Conservation (phyloP, 2,888 invertebrate species). For the Machimus rusticus region DNA sequence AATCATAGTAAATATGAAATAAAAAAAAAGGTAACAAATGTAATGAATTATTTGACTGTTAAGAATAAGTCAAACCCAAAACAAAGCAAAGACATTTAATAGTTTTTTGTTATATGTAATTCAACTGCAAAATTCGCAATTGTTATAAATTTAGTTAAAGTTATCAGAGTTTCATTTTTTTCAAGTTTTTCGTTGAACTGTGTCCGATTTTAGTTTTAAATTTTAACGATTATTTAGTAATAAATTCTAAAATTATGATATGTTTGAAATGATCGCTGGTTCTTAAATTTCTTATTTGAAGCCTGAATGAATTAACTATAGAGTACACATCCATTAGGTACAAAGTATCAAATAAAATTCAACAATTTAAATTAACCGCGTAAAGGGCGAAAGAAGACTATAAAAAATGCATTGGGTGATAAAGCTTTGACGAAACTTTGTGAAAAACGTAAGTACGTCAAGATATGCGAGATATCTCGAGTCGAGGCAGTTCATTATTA, state of each 20-base stretch:
- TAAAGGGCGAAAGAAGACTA: background rate
- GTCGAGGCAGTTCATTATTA: slow-evolving; percentile 47
- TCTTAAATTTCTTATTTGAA: background rate
- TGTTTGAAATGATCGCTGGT: background rate
- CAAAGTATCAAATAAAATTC: background rate
- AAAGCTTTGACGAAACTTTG: background rate
- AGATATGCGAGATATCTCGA: background rate
- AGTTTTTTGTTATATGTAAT: no score
- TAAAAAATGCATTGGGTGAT: slow-evolving; percentile 25
- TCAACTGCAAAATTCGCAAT: no score
- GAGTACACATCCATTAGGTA: background rate
- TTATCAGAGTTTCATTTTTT: no score
- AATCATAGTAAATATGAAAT: no score
- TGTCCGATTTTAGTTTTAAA: no score
- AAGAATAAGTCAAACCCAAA: no score
- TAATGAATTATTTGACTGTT: no score
- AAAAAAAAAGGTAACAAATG: no score
- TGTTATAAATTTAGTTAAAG: no score
- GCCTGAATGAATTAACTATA: background rate
- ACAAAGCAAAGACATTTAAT: no score
- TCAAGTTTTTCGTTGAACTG: no score
- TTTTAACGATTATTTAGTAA: background rate
- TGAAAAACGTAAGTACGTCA: background rate
- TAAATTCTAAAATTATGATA: background rate
- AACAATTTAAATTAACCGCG: background rate